phyloP scores from a whole-genome alignment of 2,888 invertebrate species.

The Venustoraphidia nigricollis region DNA sequence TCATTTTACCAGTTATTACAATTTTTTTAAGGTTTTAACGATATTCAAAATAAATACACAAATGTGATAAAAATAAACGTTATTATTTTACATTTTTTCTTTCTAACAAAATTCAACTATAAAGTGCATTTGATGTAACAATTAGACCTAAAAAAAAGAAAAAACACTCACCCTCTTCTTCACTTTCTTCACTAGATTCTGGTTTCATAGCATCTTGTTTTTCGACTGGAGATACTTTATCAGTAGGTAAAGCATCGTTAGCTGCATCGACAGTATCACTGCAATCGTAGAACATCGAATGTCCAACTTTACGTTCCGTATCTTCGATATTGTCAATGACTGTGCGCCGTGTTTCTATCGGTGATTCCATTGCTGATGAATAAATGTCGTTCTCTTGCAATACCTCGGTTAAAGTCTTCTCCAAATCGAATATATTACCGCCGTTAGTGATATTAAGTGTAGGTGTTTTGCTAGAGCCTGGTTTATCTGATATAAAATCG shows the following conservation, averaged over 20 bases:
- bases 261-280: constrained; percentile 19
- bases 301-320: constrained; percentile 30
- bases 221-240: constrained; percentile 31
- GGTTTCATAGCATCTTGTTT: constrained; percentile 71
- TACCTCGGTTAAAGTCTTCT: constrained; percentile 43
- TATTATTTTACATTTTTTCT: not conserved
- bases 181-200: constrained; percentile 42
- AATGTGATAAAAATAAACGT: not conserved
- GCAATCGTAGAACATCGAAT: constrained; percentile 34
- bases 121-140: not conserved
- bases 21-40: not conserved
- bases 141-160: not conserved
- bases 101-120: not conserved
- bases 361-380: not conserved
- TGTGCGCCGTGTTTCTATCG: not conserved
- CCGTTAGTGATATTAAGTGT: constrained; percentile 42
- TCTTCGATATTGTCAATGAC: constrained; percentile 11
- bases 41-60: not conserved
- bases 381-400: constrained; percentile 19
- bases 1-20: not conserved
- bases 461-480: constrained; percentile 31
- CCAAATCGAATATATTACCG: constrained; percentile 46
- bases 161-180: constrained; percentile 47
- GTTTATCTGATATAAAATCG: constrained; percentile 45
- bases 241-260: constrained; percentile 21